Evolutionary conservation across 2,888 invertebrate genomes (phyloP), one percentile per base, ranked within the genome.

Genomic region (Coelopa pilipes): DNA sequence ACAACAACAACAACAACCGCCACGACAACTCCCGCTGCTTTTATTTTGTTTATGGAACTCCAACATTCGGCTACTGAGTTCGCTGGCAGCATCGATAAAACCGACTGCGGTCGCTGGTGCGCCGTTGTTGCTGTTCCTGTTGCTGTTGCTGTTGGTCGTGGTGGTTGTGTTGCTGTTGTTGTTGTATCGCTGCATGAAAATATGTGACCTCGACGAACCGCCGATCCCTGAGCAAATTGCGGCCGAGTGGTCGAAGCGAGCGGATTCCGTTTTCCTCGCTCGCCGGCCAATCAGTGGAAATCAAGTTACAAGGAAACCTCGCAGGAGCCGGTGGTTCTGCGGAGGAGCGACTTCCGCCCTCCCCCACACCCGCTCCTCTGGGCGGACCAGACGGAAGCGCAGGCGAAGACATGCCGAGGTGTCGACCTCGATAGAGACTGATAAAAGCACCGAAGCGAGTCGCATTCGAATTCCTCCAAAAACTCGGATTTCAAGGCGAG

Each of bases 1-100:
- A 34, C 2, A 34, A 34, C 2, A 34, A 34, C 2, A 34, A 34
- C 34, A 34, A 34, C 2, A 34, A 34, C 34, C 2, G 7, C 34
- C 7, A 34, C 7, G 7, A 34, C 34, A 34, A 34, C 34, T 34
- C 79, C 78, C 78, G 81, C 81, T 82, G 82, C 79, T 74, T 81
- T 65, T 82, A 80, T 81, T 81, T 82, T 80, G 81, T 81, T 81
- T 82, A 77, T 80, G 81, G 34, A 21, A 15, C 46, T 71, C 53
- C 55, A 71, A 55, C 65, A 65, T 71, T 65, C 49, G 19, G 71
- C 71, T 71, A 71, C 71, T 55, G 71, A 55, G 55, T 63, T 65
- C 15, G 50, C 7, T 46, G 15, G 34, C n/a, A 34, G 15, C 65
- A 55, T 65, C 15, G 50, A 19, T 46, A n/a, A 34, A 10, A 34